A percentile compares a stretch with the other conserved stretches of the same genome.
phyloP scores from a whole-genome alignment of 2,797 vertebrate genomes.

The Prionace glauca region DNA sequence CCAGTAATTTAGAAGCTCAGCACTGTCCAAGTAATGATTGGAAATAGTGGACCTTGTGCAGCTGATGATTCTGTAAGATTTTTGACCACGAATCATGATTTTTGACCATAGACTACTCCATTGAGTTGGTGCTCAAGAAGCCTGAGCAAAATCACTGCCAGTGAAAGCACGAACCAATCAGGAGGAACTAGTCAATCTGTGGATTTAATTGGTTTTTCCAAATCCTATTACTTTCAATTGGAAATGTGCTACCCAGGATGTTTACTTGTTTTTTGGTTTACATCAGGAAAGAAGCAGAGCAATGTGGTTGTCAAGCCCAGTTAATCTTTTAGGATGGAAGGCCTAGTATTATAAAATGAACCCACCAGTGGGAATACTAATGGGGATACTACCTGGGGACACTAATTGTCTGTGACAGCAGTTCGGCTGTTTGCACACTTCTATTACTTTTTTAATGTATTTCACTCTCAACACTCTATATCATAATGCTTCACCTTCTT shows the following conservation, averaged over 20 bases:
- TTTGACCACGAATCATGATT: neutral
- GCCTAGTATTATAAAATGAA: constrained; percentile 35
- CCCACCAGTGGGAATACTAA: constrained; percentile 35
- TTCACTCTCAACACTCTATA: constrained; percentile 18
- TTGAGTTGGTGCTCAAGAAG: constrained; percentile 3
- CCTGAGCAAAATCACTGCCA: constrained; percentile 9
- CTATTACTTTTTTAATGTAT: constrained; percentile 38
- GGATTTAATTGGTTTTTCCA: constrained; percentile 30
- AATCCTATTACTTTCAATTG: constrained; percentile 20
- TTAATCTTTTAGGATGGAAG: constrained; percentile 34
- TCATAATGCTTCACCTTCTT: constrained; percentile 34
- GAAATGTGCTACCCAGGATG: neutral
- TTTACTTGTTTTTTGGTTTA: constrained; percentile 28
- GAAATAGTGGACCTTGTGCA: constrained; percentile 19
- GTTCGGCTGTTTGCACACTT: constrained; percentile 27
- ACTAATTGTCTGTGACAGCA: constrained; percentile 32
- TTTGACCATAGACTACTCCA: neutral
- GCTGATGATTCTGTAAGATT: constrained; percentile 20
- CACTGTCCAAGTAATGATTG: neutral
- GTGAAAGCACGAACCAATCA: neutral
- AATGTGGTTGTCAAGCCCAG: constrained; percentile 29
- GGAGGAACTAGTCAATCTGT: constrained; percentile 34
- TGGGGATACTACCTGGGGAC: constrained; percentile 33
- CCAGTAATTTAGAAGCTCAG: neutral
- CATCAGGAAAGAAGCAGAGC: constrained; percentile 18